Evolutionary conservation across 2,113 vertebrate species (phyloP).

Genomic region (Melospiza georgiana): DNA sequence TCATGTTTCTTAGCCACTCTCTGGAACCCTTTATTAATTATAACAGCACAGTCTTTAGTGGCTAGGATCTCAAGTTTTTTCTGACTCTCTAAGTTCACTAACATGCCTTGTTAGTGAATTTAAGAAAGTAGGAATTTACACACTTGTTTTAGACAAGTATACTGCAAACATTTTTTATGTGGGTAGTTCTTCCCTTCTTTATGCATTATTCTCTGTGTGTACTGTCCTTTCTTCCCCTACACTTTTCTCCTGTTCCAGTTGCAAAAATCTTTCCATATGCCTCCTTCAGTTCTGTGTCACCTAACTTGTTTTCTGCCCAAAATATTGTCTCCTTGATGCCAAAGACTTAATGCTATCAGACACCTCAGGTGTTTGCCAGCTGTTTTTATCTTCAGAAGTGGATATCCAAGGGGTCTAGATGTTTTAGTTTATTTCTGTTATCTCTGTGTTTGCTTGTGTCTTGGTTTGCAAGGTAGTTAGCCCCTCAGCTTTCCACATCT

Average conservation of each 20-base stretch:
- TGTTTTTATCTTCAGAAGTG: neutral
- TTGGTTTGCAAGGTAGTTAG: neutral
- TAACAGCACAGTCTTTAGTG: neutral
- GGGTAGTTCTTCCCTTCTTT: neutral
- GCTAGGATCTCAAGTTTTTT: neutral
- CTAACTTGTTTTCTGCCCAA: neutral
- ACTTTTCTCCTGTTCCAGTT: neutral
- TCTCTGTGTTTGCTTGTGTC: neutral
- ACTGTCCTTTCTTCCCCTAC: neutral
- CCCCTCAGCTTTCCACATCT: neutral
- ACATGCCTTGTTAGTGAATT: neutral
- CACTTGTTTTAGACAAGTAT: neutral
- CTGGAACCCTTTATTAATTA: neutral
- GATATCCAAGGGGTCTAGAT: neutral
- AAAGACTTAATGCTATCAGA: neutral
- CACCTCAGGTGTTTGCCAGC: neutral
- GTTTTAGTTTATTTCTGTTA: neutral
- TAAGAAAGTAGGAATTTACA: neutral
- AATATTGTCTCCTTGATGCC: neutral
- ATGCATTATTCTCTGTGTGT: neutral
- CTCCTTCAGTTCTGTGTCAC: neutral
- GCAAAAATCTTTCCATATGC: neutral
- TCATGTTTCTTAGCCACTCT: neutral
- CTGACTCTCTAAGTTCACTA: neutral
- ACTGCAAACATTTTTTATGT: neutral